Evolutionary conservation across 2,888 invertebrate species (phyloP), one percentile per base, ranked within the genome.

Genomic region (Gerosis bhagava): DNA sequence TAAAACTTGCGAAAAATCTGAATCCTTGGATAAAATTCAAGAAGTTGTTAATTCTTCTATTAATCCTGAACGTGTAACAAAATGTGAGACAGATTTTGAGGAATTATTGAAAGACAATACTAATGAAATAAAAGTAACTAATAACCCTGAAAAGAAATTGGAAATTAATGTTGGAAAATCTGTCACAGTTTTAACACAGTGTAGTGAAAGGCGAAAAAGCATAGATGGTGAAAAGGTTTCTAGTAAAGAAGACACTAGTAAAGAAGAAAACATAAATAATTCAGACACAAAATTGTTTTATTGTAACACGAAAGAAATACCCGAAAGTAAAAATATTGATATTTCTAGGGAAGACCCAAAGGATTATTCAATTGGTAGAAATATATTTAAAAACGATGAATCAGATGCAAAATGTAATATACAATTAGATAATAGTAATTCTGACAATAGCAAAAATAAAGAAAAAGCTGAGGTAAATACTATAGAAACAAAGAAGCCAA

Each of bases 71-170:
- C 63, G 60, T 50, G 56, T 62, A 50, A 29, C 67, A 6, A 87
- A 87, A 70, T 78, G 82, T 66, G 87, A 80, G 59, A 89, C 88
- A 25, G 89, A 89, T 63, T 89, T 88, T 62, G 89, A 89, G 64
- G 89, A 89, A 59, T 63, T 89, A 31, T 63, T 89, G 17, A 89
- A 84, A 69, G 88, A 89, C 60, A 89, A 79, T 40, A 84, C 88
- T 13, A 88, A 84, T 64, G 84, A 89, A 72, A 88, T 87, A 37
- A 89, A 89, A 73, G 63, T 84, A 10, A 77, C 72, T 10, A 86
- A 82, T 60, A 72, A 82, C 48, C 73, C 78, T 10, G 83, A 84
- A 45, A 86, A 82, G 58, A 84, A 80, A 63, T 65, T 83, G 24
- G 83, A 86, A 67, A 63, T 83, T 0, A 81, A 81, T 63, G 77